Evolutionary conservation across 2,888 invertebrate species (phyloP), one percentile per base, ranked within the genome.

Genomic region (Tachina fera): DNA sequence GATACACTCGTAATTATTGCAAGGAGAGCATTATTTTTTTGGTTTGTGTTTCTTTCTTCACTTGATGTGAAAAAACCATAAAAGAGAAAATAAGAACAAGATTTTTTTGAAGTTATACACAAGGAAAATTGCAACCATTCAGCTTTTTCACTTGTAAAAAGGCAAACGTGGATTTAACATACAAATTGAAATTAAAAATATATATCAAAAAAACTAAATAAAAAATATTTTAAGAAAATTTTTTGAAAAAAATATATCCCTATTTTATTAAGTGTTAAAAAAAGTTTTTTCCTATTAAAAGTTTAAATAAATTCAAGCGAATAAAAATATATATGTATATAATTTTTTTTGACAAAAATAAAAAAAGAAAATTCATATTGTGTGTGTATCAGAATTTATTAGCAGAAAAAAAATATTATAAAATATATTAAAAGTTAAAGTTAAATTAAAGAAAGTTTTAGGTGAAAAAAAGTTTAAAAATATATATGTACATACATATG

Each of bases 81-180:
- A 49, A 56, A 70, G 11, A 43, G 43, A 67, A 61, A 16, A 16
- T 39, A 45, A 58, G 58, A 72, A 72, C 5, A 67, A 80, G 31
- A 43, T 49, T 71, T 71, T 82, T 82, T 82, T 86, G 88, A 91
- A 90, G 90, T 89, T 89, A 90, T 91, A 91, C 91, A 91, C 90
- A 91, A 89, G 89, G 88, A 89, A 90, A 90, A 90, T 88, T 90
- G 90, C 89, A 89, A 89, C 87, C 90, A 89, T 91, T 91, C 91
- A 90, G 90, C 67, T 77, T 71, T 82, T 84, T 84, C 84, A 72
- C 83, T 86, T 87, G 87, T 84, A 86, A 78, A 87, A 89, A 88
- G 89, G 79, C 87, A 87, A 89, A 89, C 83, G 86, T 87, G 87
- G 86, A 84, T 79, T 87, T 70, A 77, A 45, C 81, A 83, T 13